Conservation (phyloP, 2,888 invertebrate genomes). For the Lithodes maja region DNA sequence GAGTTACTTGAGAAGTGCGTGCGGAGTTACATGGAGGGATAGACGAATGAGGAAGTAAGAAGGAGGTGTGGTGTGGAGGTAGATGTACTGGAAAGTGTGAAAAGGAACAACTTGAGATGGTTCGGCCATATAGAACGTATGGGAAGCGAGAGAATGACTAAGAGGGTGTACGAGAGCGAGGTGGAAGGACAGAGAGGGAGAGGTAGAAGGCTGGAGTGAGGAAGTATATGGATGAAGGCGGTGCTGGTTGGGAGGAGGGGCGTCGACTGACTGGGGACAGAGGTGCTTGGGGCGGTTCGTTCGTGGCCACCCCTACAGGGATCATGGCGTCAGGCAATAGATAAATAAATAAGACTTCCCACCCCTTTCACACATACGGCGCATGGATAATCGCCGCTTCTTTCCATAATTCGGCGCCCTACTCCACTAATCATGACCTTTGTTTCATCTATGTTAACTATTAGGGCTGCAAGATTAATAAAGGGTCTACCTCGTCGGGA, state of each 20-base stretch:
- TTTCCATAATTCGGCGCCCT: no score
- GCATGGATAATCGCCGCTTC: no score
- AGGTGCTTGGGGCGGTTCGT: neutral
- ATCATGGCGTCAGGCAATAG: neutral
- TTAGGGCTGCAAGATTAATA: no score
- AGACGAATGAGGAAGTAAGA: neutral
- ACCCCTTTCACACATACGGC: no score
- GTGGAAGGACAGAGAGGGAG: neutral
- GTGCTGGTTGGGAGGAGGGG: neutral
- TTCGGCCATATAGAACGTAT: neutral
- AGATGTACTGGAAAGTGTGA: neutral
- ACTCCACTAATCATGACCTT: no score
- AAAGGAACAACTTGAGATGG: neutral
- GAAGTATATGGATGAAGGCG: neutral
- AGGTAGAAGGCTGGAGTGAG: neutral
- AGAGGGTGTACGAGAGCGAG: neutral
- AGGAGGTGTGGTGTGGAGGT: neutral
- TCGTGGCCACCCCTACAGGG: neutral
- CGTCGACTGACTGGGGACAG: neutral
- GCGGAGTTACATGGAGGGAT: neutral
- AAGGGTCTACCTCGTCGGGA: no score
- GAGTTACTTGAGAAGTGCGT: neutral
- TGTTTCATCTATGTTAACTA: no score
- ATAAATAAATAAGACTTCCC: neutral
- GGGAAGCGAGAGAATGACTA: neutral